phyloP scores from a whole-genome alignment of 2,797 vertebrate species.

The Psittacula derbiana region DNA sequence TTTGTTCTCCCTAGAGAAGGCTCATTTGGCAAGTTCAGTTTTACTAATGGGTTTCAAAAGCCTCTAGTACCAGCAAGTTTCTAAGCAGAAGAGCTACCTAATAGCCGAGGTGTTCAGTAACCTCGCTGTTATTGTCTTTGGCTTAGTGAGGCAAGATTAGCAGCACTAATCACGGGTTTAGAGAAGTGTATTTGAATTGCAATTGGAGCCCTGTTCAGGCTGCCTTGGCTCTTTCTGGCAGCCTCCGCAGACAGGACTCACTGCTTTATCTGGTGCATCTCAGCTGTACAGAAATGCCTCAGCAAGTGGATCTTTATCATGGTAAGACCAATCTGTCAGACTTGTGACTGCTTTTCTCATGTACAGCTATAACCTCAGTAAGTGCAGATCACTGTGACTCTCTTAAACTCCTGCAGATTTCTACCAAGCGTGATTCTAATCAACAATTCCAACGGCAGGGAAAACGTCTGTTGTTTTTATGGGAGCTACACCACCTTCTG shows the following conservation, averaged over 20 bases:
- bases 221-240: background rate
- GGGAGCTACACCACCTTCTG: background rate
- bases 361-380: background rate
- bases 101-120: constrained; percentile 11
- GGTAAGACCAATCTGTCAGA: background rate
- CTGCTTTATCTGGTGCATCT: background rate
- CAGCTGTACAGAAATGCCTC: background rate
- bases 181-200: constrained; percentile 8
- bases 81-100: constrained; percentile 28
- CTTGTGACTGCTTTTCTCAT: background rate
- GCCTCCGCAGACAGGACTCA: background rate
- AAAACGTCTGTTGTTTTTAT: background rate
- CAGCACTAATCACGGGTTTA: background rate
- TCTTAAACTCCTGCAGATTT: background rate
- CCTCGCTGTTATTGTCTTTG: constrained; percentile 19
- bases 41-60: constrained; percentile 53
- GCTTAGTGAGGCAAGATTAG: constrained; percentile 1
- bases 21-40: constrained; percentile 47
- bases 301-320: background rate
- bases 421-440: background rate
- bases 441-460: background rate
- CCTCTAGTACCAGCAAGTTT: constrained; percentile 26
- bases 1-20: constrained; percentile 45
- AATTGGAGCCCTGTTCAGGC: background rate
- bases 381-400: background rate